These are phyloP conservation scores for Hoplodrina blanda DNA, from an alignment of 2,888 invertebrate genomes.

Conservation along the genomic window DNA sequence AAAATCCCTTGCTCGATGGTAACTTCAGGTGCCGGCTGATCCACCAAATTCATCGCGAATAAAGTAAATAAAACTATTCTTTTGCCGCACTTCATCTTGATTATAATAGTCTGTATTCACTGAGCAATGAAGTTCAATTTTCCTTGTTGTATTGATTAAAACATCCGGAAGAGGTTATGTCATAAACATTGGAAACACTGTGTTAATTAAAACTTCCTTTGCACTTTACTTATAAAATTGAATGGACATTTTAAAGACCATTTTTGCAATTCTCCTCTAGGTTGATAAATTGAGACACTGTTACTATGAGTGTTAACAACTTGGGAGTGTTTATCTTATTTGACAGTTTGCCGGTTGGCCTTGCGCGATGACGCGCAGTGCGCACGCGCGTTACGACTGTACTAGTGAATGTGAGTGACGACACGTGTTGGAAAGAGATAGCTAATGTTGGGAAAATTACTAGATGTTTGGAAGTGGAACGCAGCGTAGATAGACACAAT, in stretches of 20 bases:
- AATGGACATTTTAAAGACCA: neutral
- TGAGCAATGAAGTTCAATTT: conserved; percentile 5
- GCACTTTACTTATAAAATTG: neutral
- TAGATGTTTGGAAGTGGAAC: conserved; percentile 4
- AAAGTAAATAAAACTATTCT: conserved; percentile 80
- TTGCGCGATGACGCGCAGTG: conserved; percentile 56
- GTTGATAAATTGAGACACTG: conserved; percentile 8
- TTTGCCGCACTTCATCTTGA: conserved; percentile 77
- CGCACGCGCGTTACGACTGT: conserved; percentile 64
- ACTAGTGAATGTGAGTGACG: conserved; percentile 53
- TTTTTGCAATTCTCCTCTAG: neutral
- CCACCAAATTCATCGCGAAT: conserved; percentile 81
- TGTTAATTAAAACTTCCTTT: neutral
- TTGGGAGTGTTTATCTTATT: conserved; percentile 41
- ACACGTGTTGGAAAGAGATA: conserved; percentile 42
- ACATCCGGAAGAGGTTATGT: conserved; percentile 46
- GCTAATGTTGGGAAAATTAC: neutral
- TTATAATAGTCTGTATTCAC: neutral
- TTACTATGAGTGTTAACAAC: neutral
- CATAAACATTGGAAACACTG: neutral
- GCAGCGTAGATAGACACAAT: neutral
- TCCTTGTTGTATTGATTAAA: neutral
- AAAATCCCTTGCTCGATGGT: conserved; percentile 82
- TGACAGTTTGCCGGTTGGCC: conserved; percentile 52
- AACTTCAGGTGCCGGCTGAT: conserved; percentile 84